Base-by-base conservation (phyloP, 2,113 vertebrate genomes). In the Rhea americana region DNA sequence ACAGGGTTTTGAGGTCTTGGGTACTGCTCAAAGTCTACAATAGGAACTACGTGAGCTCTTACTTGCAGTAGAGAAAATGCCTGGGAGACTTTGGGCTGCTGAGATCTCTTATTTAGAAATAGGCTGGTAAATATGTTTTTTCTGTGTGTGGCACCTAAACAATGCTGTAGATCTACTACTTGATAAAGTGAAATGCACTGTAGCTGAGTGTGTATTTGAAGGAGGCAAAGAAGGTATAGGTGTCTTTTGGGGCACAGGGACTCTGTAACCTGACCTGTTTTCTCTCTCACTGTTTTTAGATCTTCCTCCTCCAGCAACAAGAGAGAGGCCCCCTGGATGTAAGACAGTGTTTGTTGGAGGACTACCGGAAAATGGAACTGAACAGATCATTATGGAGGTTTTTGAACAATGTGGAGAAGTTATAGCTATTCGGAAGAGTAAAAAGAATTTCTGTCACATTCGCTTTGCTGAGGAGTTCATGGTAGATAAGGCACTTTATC, bases 371-470 rank as follows among this genome's bases (percentile, higher is more conserved):
- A 99, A 99, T 1, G 97, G 98, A 8, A 99, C 98, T 0, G 99
- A 99, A 93, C 98, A 99, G 96, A 98, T 98, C 86, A 99, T 99
- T 26, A 97, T 99, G 96, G 99, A 99, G 75, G 98, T 99, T 82
- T 99, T 99, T 12, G 99, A 99, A n/a, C 98, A 99, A 96, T 99
- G 99, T 11, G 99, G 99, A 4, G 98, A 99, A 9, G 99, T 99
- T 97, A 98, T 98, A 9, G 99, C 99, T 41, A 99, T 99, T 91
- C 98, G 99, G 43, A 99, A 99, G 96, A 99, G 99, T 96, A 99
- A 99, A 97, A 99, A 99, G 94, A 99, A 99, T 67, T 99, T 99
- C 96, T 99, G 99, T 92, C 99, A 99, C 50, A 99, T 99, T 96
- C 98, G 99, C 93, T 99, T 99, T 62, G 97, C 98, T 2, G 99